These are phyloP conservation scores for Chelon auratus DNA, from an alignment of 2,797 vertebrate genomes.

Conservation along the genomic window DNA sequence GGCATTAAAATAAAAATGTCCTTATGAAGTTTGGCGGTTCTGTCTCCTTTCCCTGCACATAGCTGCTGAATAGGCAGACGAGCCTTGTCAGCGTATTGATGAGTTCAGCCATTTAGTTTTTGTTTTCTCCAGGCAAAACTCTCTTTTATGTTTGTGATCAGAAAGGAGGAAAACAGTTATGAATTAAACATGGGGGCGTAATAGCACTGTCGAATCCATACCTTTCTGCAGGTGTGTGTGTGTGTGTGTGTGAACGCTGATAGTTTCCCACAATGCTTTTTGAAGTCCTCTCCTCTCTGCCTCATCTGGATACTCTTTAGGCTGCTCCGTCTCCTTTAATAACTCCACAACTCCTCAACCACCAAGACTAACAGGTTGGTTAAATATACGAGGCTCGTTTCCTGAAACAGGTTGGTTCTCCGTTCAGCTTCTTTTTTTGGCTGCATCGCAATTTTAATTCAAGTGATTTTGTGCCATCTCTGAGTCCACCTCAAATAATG, in stretches of 20 bases:
- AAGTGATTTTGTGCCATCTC: too few species aligned
- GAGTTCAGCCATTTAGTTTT: conserved; percentile 80
- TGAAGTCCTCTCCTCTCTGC: conserved; percentile 51
- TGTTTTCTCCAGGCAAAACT: conserved; percentile 71
- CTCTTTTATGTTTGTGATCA: conserved; percentile 81
- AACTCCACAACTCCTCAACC: not conserved
- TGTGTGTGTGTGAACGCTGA: conserved; percentile 12
- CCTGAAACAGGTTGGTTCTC: conserved; percentile 55
- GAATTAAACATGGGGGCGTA: conserved; percentile 78
- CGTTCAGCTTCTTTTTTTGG: too few species aligned
- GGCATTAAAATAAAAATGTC: conserved; percentile 56
- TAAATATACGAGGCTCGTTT: conserved; percentile 29
- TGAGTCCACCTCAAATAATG: too few species aligned
- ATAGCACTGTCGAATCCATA: conserved; percentile 71
- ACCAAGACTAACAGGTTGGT: conserved; percentile 35
- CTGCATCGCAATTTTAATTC: too few species aligned
- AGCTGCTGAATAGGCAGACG: conserved; percentile 68
- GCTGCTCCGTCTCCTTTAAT: conserved; percentile 41
- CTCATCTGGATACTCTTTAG: conserved; percentile 33
- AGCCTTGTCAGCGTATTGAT: conserved; percentile 77
- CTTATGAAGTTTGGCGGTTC: conserved; percentile 76
- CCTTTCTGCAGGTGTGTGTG: conserved; percentile 44
- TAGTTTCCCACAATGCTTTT: conserved; percentile 66
- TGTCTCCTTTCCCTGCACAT: conserved; percentile 82
- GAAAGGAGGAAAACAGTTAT: conserved; percentile 79